Evolutionary conservation across 1,140 invertebrate genomes (phyloP), one percentile per base, ranked within the genome.

Genomic region (Mya arenaria): DNA sequence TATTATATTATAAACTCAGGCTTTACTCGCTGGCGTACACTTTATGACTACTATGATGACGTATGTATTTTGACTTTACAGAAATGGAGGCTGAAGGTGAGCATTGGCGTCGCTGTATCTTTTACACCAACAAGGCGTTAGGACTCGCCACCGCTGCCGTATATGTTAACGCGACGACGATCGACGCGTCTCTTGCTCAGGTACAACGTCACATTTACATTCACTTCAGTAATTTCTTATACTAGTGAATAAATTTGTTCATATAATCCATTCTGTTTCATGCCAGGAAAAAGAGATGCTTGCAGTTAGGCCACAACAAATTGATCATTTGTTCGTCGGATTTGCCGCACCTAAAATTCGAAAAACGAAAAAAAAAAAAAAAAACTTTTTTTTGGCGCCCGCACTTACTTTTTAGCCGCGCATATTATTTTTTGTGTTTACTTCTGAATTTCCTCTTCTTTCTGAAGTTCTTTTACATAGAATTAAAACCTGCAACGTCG

Each of bases 71-170:
- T 8, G 10, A 17, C 25, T 1, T 52, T 52, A 17, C 71, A 91
- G 90, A 91, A 60, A 66, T 87, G 13, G 88, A 88, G 39, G 71
- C 74, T 23, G 85, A 90, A 72, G 87, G 89, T 30, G 87, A 90
- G 58, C 83, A 96, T 28, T 99, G 98, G 98, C 93, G 97, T 56
- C 97, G 97, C 83, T 99, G 98, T 88, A 96, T 99, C 0, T 96
- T 95, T 10, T 98, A 99, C 87, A 97, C 98, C 0, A 98, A 98
- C 90, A 97, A 95, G 88, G 97, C 97, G 36, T 94, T 99, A 89
- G 97, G 97, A 15, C 98, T 98, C 92, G 97, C 98, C 0, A 95
- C 98, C 5, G 97, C 97, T 0, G 97, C 97, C 0, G 97, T 98
- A 94, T 99, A 98, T 88, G 97, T 99, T 0, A 94, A 97, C 6